Conservation (phyloP, 1,140 invertebrate genomes). For the Rhysida immarginata region DNA sequence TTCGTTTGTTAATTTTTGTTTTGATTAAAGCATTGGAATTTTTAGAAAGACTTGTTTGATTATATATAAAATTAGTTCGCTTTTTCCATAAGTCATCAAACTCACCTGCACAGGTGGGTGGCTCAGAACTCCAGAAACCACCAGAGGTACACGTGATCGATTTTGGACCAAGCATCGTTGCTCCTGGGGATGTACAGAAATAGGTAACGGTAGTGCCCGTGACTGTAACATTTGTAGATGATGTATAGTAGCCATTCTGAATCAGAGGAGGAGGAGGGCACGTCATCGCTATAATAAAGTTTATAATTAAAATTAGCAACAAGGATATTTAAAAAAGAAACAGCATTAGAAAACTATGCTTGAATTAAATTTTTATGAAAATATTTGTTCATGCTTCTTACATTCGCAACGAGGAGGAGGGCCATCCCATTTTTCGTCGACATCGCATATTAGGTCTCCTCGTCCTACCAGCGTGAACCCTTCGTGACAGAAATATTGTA, state of each 20-base stretch:
- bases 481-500: constrained; percentile 64
- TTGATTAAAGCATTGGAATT: too few species aligned
- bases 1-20: too few species aligned
- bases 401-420: constrained; percentile 75
- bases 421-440: constrained; percentile 85
- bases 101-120: constrained; percentile 54
- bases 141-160: constrained; percentile 52
- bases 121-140: constrained; percentile 58
- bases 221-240: constrained; percentile 44
- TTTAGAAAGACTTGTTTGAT: too few species aligned
- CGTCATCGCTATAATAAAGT: constrained; percentile 45
- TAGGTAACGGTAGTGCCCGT: constrained; percentile 58
- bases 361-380: too few species aligned
- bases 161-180: constrained; percentile 47
- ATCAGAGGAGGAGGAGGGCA: constrained; percentile 56
- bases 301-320: too few species aligned
- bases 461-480: constrained; percentile 69
- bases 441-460: constrained; percentile 68
- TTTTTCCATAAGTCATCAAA: too few species aligned
- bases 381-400: constrained; percentile 29
- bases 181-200: constrained; percentile 43
- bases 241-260: constrained; percentile 48
- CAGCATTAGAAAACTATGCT: too few species aligned
- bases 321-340: too few species aligned
- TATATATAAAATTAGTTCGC: too few species aligned